A percentile compares a stretch with the other conserved stretches of the same genome.
Conservation (phyloP, 2,888 invertebrate genomes). For the Pherbina coryleti region DNA sequence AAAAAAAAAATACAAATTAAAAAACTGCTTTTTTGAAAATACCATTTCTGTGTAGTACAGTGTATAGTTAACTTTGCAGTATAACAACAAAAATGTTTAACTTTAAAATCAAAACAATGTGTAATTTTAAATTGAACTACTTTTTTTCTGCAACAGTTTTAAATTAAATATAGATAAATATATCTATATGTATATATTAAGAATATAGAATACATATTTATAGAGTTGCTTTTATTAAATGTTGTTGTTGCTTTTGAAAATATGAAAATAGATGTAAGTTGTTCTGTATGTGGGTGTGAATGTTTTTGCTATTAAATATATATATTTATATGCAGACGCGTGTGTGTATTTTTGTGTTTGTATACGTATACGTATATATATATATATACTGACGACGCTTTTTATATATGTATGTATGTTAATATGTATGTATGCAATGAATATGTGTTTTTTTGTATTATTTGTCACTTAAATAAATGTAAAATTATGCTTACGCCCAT, state of each 20-base stretch:
- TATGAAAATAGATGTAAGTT: constrained; percentile 39
- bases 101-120: neutral
- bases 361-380: constrained; percentile 44
- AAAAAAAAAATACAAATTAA: too few species aligned
- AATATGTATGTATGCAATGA: constrained; percentile 33
- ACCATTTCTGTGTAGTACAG: too few species aligned
- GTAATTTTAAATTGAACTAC: constrained; percentile 1
- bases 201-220: constrained; percentile 14
- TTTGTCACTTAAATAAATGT: constrained; percentile 43
- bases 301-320: constrained; percentile 26
- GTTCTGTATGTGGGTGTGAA: constrained; percentile 28
- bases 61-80: too few species aligned
- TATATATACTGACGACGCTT: neutral
- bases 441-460: constrained; percentile 36
- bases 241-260: constrained; percentile 16
- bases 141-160: neutral
- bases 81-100: too few species aligned
- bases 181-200: constrained; percentile 28
- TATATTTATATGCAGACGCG: constrained; percentile 33
- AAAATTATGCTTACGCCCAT: constrained; percentile 1
- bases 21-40: too few species aligned
- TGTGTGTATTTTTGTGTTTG: constrained; percentile 33
- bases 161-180: constrained; percentile 33
- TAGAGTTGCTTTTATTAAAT: constrained; percentile 7
- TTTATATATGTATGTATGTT: constrained; percentile 34